Percentiles rank a stretch among this genome's conserved stretches.
Conservation (phyloP, 2,113 vertebrate species). For the Antidorcas marsupialis region DNA sequence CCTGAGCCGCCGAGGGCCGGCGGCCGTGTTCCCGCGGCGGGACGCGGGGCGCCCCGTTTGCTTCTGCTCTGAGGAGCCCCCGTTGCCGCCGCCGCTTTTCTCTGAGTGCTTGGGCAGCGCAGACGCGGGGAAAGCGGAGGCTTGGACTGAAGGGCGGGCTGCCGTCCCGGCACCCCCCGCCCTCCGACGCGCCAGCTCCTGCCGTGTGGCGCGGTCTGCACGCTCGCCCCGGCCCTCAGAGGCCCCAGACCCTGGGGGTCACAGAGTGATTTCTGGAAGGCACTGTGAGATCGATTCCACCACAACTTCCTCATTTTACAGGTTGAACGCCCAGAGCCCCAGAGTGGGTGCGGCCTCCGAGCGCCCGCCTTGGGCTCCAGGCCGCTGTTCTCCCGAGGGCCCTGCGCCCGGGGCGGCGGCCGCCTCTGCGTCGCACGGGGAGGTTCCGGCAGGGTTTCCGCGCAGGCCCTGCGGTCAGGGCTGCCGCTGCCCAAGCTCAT, state of each 20-base stretch:
- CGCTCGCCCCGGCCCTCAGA: neutral
- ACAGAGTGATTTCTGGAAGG: constrained; percentile 25
- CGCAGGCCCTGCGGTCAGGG: constrained; percentile 11
- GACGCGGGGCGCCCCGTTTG: neutral
- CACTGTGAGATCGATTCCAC: neutral
- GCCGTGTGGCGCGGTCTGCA: rapidly evolving
- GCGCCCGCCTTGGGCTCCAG: neutral
- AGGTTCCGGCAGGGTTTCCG: constrained; percentile 48
- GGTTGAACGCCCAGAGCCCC: neutral
- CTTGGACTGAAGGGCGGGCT: neutral
- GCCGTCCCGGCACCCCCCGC: neutral
- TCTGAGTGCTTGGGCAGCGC: neutral
- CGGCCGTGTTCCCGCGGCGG: neutral
- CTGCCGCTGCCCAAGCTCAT: neutral
- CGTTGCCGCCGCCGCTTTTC: neutral
- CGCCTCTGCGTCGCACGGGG: constrained; percentile 44
- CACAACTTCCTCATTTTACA: neutral
- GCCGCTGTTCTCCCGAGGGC: neutral
- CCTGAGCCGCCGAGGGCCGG: neutral
- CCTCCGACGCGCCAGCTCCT: neutral
- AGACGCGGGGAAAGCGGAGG: neutral
- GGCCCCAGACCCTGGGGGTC: neutral
- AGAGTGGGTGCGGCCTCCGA: neutral
- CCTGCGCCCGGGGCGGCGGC: neutral
- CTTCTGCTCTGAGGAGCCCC: neutral